Evolutionary conservation across 1,140 invertebrate genomes (phyloP), one percentile per base, ranked within the genome.

Genomic region (Whitmania pigra): DNA sequence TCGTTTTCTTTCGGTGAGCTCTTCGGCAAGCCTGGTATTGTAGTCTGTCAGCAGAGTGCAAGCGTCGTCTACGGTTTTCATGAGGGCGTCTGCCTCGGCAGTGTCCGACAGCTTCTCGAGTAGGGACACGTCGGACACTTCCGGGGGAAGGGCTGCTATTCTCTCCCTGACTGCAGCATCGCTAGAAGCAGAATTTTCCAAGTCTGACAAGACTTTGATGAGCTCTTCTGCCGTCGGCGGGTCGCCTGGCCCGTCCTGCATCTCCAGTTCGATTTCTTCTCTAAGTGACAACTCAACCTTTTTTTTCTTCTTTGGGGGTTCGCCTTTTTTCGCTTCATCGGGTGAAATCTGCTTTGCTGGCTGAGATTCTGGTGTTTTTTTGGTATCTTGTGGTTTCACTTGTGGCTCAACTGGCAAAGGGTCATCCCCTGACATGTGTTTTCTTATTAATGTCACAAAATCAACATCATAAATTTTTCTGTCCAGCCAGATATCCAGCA

Each of bases 171-270:
- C 90, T 36, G 86, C 86, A 71, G 93, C 94, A 86, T 97, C 94
- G 76, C 90, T 90, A 0, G 93, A 96, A 0, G 94, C 92, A 75
- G 92, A 91, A 77, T 90, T 92, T 83, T 97, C 94, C 75, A 97
- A 85, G 77, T 92, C 91, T 83, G 90, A 84, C 55, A 93, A 84
- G 43, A 79, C 75, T 73, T 82, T 80, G 7, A 84, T 80, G 9
- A 85, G 74, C 27, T 81, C 79, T 67, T 84, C 80, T 36, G 82
- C 74, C 77, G 54, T 70, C 17, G 73, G 73, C 25, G 73, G 70
- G 15, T 72, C 63, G 4, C 66, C 53, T n/a, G 73, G 57, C n/a
- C 70, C 73, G 67, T 75, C 67, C 27, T 73, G 67, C 55, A 73
- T 53, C 31, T 75, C 72, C n/a, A 69, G 29, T 40, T 75, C 74